Conservation (phyloP, 2,113 vertebrate species). For the rat (Rattus norvegicus) region GRCr8 NC_086022.1:8338001-8338500, state of each 20-base stretch:
- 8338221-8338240: not conserved
- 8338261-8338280: fast-evolving
- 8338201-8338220: not conserved
- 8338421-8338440: not conserved
- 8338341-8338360: not conserved
- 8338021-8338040: fast-evolving
- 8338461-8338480: fast-evolving
- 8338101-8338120: not conserved
- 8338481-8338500: not conserved
- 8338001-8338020: not conserved
- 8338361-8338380: no score
- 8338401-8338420: not conserved
- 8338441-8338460: not conserved
- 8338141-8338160: no score
- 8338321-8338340: not conserved
- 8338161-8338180: not conserved
- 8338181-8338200: no score
- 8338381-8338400: fast-evolving
- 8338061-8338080: not conserved
- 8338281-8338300: no score
- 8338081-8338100: not conserved
- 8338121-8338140: no score
- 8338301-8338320: not conserved
- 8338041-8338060: not conserved
- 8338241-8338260: not conserved